Percentiles rank a stretch among this genome's conserved stretches.
Evolutionary conservation across 1,140 invertebrate species (phyloP).

Genomic region (Diuraphis noxia): DNA sequence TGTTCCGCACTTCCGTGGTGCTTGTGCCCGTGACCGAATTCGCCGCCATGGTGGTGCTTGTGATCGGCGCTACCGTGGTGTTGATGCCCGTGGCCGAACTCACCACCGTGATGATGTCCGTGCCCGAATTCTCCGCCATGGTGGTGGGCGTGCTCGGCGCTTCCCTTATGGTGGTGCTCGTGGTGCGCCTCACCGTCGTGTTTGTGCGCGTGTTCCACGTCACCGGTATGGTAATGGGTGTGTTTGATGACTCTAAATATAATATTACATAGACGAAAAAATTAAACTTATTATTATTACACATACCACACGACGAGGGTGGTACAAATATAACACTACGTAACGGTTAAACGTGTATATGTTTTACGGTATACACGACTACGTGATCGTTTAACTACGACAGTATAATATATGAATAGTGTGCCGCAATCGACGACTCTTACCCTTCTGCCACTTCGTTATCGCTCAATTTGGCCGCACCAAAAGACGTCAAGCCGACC

Average conservation of each 20-base stretch:
- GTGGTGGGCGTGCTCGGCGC: conserved; percentile 55
- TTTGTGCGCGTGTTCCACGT: conserved; percentile 55
- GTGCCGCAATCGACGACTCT: conserved; percentile 19
- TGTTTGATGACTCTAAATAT: conserved; percentile 55
- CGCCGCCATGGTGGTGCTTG: conserved; percentile 55
- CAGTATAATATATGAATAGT: neutral
- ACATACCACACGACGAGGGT: neutral
- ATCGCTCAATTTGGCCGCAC: conserved; percentile 32
- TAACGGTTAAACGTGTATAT: neutral
- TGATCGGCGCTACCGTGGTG: conserved; percentile 55
- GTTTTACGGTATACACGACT: neutral
- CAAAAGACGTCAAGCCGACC: conserved; percentile 17
- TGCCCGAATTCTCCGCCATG: conserved; percentile 55
- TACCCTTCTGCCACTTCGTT: conserved; percentile 52
- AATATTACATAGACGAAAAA: neutral
- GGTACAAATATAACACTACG: neutral
- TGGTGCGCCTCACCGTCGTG: conserved; percentile 55
- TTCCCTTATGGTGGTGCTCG: conserved; percentile 55
- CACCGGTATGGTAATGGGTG: conserved; percentile 55
- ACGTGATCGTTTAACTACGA: neutral
- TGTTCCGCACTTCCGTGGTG: conserved; percentile 54
- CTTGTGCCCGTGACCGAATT: conserved; percentile 55
- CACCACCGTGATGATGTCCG: conserved; percentile 54
- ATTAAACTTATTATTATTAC: neutral
- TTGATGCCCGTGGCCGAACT: conserved; percentile 54